Conservation (phyloP, 1,140 invertebrate genomes). For the Drosophila nasuta region DNA sequence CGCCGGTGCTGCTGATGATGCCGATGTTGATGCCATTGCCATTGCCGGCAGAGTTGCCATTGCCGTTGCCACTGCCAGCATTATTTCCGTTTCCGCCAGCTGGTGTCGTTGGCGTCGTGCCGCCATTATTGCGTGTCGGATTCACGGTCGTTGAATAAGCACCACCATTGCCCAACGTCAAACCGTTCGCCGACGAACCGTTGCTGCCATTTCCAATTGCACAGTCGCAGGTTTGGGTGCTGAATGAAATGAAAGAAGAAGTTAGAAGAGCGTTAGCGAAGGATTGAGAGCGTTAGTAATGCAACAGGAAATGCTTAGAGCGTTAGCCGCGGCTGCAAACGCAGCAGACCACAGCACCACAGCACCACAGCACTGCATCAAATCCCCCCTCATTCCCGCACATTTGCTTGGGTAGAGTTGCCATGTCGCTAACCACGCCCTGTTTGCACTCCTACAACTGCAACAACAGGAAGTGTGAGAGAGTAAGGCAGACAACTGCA, state of each 20-base stretch:
- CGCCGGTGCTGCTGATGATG: constrained; percentile 45
- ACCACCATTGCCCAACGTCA: constrained; percentile 54
- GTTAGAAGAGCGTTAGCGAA: constrained; percentile 9
- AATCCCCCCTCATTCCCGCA: too few species aligned
- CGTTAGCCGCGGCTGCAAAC: constrained; percentile 2
- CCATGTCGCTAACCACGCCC: constrained; percentile 45
- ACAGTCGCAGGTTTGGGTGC: constrained; percentile 85
- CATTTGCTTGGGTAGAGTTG: neutral
- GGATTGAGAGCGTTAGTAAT: constrained; percentile 48
- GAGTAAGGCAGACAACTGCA: too few species aligned
- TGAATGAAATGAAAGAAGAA: constrained; percentile 16
- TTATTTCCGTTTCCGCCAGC: constrained; percentile 73
- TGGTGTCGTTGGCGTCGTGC: constrained; percentile 81
- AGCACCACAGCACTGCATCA: too few species aligned
- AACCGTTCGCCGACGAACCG: constrained; percentile 79
- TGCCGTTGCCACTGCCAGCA: constrained; percentile 12
- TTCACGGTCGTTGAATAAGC: constrained; percentile 83
- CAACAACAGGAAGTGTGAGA: neutral
- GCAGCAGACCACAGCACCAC: neutral
- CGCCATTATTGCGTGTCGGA: constrained; percentile 81
- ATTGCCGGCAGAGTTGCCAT: constrained; percentile 29
- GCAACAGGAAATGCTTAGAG: constrained; percentile 55
- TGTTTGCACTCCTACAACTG: constrained; percentile 7
- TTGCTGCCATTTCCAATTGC: constrained; percentile 86
- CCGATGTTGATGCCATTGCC: constrained; percentile 30